phyloP scores from a whole-genome alignment of 2,113 vertebrate species.

The Melanostigma gelatinosum region DNA sequence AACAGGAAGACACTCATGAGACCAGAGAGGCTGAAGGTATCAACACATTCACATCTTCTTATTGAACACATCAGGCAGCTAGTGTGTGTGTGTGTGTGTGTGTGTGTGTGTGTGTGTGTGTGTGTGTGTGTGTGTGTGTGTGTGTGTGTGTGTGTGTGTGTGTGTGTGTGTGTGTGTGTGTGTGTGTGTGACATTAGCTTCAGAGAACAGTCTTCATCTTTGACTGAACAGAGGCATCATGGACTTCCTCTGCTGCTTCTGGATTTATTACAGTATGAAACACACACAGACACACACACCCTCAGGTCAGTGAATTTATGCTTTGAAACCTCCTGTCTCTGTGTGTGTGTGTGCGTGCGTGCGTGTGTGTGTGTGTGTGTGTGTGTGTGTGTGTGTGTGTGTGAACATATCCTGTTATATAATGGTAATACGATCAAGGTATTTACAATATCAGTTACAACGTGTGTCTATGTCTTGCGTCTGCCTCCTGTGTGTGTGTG shows the following conservation, averaged over 20 bases:
- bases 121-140: not conserved
- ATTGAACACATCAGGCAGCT: too few species aligned
- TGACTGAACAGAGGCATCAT: not conserved
- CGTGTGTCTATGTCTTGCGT: conserved; percentile 22
- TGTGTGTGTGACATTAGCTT: not conserved
- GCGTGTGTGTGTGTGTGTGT: conserved; percentile 14
- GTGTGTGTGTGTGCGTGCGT: conserved; percentile 4
- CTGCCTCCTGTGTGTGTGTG: not conserved
- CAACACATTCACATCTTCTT: too few species aligned
- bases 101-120: not conserved
- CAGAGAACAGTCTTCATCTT: not conserved
- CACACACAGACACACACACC: not conserved
- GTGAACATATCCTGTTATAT: conserved; percentile 4
- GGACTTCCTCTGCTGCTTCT: not conserved
- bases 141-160: too few species aligned
- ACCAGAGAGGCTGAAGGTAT: too few species aligned
- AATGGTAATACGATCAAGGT: conserved; percentile 31
- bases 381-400: conserved; percentile 12
- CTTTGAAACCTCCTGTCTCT: not conserved
- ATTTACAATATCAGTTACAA: conserved; percentile 48
- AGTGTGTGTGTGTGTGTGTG: not conserved
- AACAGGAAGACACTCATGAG: too few species aligned
- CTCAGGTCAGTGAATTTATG: too few species aligned
- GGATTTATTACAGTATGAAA: not conserved
- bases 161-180: not conserved